Evolutionary conservation across 2,113 vertebrate genomes (phyloP), one percentile per base, ranked within the genome.

Genomic region (Embiotoca jacksoni): DNA sequence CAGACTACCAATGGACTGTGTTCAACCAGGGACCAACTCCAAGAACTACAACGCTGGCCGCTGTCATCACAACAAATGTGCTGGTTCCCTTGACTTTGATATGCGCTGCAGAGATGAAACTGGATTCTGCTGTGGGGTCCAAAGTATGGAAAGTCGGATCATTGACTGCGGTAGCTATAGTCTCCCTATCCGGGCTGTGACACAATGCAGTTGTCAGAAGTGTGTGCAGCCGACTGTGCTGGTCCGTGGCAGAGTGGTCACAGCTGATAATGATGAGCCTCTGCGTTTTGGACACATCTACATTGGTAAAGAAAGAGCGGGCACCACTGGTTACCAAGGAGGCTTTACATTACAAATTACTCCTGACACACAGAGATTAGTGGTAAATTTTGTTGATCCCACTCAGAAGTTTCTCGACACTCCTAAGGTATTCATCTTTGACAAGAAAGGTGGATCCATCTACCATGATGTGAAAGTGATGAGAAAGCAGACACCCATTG

Each of bases 391-490:
- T 50, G 94, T 97, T 55, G 98, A 99, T 47, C 93, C 92, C 15
- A 90, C 87, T 10, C 81, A 96, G 60, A 95, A 91, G 59, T 95
- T 98, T 11, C 68, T 98, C 66, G 97, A 99, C 14, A 90, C 96
- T 0, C 46, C 97, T n/a, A 97, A 95, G 75, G 96, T 98, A 31
- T 94, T 99, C 87, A 96, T 98, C 16, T 96, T 99, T 68, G 94
- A 99, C 88, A 95, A 92, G 63, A 96, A 94, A 1, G 95, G 98
- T 0, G 96, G 96, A 0, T 93, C 96, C 0, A 92, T 98, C 74
- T 99, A 97, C 88, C 96, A 98, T 3, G 94, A 98, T 62, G 95
- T 98, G n/a, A 97, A 95, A 83, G 95, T 97, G 77, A 93, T 98
- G 95, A 89, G 96, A 75, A 98, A 96, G 89, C 92, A 96, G 78